Base-by-base conservation (phyloP, 2,113 vertebrate species). In the Myotis davidii region DNA sequence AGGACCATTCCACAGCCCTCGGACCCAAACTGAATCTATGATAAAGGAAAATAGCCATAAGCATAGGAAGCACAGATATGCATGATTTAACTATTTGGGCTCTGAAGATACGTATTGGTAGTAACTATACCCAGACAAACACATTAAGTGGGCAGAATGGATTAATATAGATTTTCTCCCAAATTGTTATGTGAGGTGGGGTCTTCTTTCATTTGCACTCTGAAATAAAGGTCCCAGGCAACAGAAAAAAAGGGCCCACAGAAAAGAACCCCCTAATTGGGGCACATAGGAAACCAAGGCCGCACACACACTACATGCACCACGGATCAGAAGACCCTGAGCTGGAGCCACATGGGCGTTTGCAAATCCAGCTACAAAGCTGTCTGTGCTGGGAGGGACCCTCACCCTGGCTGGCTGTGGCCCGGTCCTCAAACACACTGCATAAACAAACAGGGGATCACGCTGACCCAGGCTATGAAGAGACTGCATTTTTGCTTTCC, bases 371-470 rank as follows among this genome's bases (percentile, higher is more conserved):
- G 65, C 84, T 72, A 45, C 86, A 84, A 92, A 76, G 59, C 94
- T 34, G 52, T 77, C n/a, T 42, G 86, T 70, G 65, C 85, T n/a
- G 85, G 93, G 77, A 70, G 0, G 50, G 91, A 91, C 95, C 95
- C 96, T 95, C 83, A 27, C 54, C 83, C 59, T 48, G 64, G 85
- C 96, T 54, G 96, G 90, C 85, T 89, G 95, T 61, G 81, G 90
- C 78, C 48, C 91, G 50, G 65, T 94, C 93, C 97, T 95, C 89
- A 56, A 92, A 29, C 83, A 94, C 85, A 67, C 59, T 48, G 74
- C 86, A 97, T 81, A 95, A 96, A 97, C 87, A 96, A 97, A 96
- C 93, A 90, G 79, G 90, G 96, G 95, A 96, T 97, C 94, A 96
- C 65, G 0, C 84, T 94, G 93, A 96, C 96, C 97, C 97, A 88